These are phyloP conservation scores for Eristalis tenax DNA, from an alignment of 2,888 invertebrate genomes.

Conservation along the genomic window DNA sequence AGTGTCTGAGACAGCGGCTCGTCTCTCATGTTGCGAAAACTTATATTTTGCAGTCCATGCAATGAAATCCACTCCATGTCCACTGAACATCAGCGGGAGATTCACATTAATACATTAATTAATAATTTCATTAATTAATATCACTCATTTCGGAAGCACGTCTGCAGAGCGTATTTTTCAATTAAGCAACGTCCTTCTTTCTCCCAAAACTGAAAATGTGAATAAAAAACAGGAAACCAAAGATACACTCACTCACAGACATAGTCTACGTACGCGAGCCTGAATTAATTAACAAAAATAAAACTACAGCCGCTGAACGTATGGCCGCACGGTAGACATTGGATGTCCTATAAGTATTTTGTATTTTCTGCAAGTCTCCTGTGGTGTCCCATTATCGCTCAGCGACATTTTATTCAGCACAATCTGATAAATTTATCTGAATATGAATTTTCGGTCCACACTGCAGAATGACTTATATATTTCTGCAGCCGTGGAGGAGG, in stretches of 20 bases:
- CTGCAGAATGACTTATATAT: constrained; percentile 34
- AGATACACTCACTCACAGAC: neutral
- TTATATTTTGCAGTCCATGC: neutral
- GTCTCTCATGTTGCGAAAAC: neutral
- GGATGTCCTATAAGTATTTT: constrained; percentile 18
- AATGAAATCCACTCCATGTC: neutral
- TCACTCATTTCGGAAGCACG: constrained; percentile 5
- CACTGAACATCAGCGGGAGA: too few relatives aligned
- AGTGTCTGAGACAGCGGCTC: neutral
- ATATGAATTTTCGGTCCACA: constrained; percentile 31
- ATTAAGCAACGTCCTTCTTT: constrained; percentile 18
- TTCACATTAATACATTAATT: constrained; percentile 10
- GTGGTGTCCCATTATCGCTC: constrained; percentile 19
- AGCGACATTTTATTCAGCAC: constrained; percentile 3
- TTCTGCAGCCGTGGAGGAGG: constrained; percentile 14
- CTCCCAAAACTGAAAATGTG: neutral
- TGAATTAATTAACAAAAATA: neutral
- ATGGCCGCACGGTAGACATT: constrained; percentile 16
- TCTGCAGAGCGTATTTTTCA: constrained; percentile 25
- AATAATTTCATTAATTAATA: constrained; percentile 38
- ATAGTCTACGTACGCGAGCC: neutral
- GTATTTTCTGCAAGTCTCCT: constrained; percentile 4
- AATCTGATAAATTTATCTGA: constrained; percentile 35
- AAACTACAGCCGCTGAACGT: neutral
- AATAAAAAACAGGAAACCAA: neutral